phyloP scores from a whole-genome alignment of 1,140 invertebrate genomes.

The Battus philenor region DNA sequence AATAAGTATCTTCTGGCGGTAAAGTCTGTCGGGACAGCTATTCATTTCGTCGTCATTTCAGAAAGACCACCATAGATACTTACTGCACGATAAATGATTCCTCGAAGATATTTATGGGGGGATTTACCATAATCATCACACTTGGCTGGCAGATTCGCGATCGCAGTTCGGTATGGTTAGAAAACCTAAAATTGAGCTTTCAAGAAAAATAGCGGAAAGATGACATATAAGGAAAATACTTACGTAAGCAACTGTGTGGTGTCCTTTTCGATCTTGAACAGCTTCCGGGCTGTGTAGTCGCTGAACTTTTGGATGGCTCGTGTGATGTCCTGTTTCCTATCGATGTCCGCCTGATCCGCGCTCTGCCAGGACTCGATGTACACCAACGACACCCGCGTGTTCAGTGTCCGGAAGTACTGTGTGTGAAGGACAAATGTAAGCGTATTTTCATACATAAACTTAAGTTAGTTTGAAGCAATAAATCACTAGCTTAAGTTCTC shows the following conservation, averaged over 20 bases:
- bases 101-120: too few relatives aligned
- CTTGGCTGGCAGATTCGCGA: too few relatives aligned
- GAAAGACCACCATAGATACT: too few relatives aligned
- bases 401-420: slow-evolving; percentile 95
- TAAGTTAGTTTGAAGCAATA: too few relatives aligned
- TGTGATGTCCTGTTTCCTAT: slow-evolving; percentile 89
- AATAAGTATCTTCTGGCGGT: too few relatives aligned
- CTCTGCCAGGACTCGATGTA: slow-evolving; percentile 98
- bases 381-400: slow-evolving; percentile 94
- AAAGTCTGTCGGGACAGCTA: too few relatives aligned
- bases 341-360: slow-evolving; percentile 88
- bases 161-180: too few relatives aligned
- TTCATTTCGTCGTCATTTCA: too few relatives aligned
- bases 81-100: too few relatives aligned
- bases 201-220: not conserved
- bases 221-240: slow-evolving; percentile 54
- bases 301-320: slow-evolving; percentile 92
- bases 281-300: slow-evolving; percentile 88
- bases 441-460: not conserved
- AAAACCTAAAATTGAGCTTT: too few relatives aligned
- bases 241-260: slow-evolving; percentile 95
- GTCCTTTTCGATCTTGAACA: slow-evolving; percentile 90
- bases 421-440: slow-evolving; percentile 26
- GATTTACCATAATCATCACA: too few relatives aligned
- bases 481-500: too few relatives aligned